A percentile compares a stretch with the other conserved stretches of the same genome.
phyloP scores from a whole-genome alignment of 2,113 vertebrate species.

The Forbesichthys papilliferus region DNA sequence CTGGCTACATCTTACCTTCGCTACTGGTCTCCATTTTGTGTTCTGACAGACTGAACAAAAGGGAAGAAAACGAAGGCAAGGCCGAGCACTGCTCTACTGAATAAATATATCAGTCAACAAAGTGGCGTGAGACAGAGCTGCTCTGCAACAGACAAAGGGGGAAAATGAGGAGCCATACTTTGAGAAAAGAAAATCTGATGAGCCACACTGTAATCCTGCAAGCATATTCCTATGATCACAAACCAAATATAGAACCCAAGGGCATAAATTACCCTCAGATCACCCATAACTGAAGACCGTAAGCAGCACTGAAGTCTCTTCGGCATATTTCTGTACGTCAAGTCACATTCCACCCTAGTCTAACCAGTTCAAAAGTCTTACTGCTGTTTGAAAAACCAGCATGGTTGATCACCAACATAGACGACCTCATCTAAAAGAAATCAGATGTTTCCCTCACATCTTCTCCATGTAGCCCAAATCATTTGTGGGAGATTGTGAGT shows the following conservation, averaged over 20 bases:
- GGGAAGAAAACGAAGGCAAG: not conserved
- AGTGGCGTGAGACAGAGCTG: slow-evolving; percentile 13
- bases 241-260: slow-evolving; percentile 34
- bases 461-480: too few species aligned
- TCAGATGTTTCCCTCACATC: not conserved
- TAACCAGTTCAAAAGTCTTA: not conserved
- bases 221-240: slow-evolving; percentile 6
- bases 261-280: slow-evolving; percentile 27
- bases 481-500: too few species aligned
- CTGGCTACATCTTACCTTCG: not conserved
- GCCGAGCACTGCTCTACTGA: not conserved
- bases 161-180: slow-evolving; percentile 12
- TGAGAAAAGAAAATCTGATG: slow-evolving; percentile 25
- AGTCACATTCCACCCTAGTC: not conserved
- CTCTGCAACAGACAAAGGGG: not conserved
- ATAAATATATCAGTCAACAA: slow-evolving; percentile 39
- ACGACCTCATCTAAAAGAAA: too few species aligned
- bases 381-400: too few species aligned
- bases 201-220: slow-evolving; percentile 24
- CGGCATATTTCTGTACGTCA: not conserved
- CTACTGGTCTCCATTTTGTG: slow-evolving; percentile 53
- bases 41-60: not conserved
- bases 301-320: not conserved
- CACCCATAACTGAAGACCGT: slow-evolving; percentile 13
- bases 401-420: too few species aligned